Percentiles rank a stretch among this genome's conserved stretches.
These are phyloP conservation scores for Diadema setosum DNA, from an alignment of 35 echinoderm and acorn worm species.

Conservation along the genomic window DNA sequence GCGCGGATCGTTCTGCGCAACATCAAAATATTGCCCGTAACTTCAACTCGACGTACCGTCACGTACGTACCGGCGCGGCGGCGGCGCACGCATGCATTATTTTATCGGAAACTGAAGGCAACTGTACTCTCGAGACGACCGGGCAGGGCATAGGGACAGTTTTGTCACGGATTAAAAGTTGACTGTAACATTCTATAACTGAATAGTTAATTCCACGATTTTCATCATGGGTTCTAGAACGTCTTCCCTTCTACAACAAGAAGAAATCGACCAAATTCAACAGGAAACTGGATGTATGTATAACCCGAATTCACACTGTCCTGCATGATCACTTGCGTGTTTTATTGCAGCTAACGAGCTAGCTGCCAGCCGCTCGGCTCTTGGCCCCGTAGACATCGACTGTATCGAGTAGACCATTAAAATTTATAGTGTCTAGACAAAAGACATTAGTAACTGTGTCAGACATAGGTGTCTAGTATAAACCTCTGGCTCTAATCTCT, in stretches of 20 bases:
- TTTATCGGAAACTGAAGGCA: no score
- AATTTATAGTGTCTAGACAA: not conserved
- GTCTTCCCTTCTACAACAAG: not conserved
- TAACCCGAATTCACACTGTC: not conserved
- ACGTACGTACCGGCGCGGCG: no score
- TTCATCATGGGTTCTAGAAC: conserved; percentile 11
- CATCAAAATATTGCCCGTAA: no score
- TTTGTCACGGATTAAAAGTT: no score
- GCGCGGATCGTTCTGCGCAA: no score
- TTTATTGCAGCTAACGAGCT: not conserved
- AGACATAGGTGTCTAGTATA: not conserved
- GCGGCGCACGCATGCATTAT: no score
- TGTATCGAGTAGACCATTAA: not conserved
- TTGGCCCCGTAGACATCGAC: not conserved
- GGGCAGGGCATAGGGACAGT: no score
- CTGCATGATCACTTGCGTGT: not conserved
- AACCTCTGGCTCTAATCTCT: no score
- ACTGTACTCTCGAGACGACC: no score
- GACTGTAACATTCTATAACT: no score
- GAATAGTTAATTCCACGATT: no score
- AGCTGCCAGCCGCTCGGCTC: not conserved
- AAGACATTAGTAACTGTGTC: not conserved
- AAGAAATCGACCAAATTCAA: conserved; percentile 5
- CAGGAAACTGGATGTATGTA: conserved; percentile 20
- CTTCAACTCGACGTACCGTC: no score